phyloP scores from a whole-genome alignment of 2,888 invertebrate genomes.

The Horisme vitalbata region DNA sequence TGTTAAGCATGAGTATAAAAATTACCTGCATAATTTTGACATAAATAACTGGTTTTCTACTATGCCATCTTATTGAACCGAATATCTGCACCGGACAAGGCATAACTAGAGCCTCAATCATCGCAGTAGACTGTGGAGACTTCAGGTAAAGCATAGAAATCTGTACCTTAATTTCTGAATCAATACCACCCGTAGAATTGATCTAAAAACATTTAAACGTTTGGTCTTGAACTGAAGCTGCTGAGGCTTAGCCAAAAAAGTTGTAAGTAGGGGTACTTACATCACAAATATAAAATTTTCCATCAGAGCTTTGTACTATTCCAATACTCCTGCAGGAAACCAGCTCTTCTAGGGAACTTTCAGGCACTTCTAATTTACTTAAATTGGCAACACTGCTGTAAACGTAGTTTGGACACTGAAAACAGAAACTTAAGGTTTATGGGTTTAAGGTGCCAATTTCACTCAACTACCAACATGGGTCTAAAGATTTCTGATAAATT shows the following conservation, averaged over 20 bases:
- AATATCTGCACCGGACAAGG: conserved; percentile 67
- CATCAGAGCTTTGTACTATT: conserved; percentile 55
- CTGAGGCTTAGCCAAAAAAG: too few relatives aligned
- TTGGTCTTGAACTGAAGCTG: too few relatives aligned
- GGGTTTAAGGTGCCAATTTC: too few relatives aligned
- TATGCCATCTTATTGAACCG: conserved; percentile 62
- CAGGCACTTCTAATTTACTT: conserved; percentile 37
- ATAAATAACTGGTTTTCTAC: conserved; percentile 55
- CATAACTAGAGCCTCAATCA: conserved; percentile 31
- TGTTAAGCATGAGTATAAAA: too few relatives aligned
- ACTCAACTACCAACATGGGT: too few relatives aligned
- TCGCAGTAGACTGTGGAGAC: conserved; percentile 39
- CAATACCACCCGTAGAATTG: conserved; percentile 30
- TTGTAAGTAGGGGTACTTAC: too few relatives aligned
- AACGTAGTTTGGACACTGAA: conserved; percentile 58
- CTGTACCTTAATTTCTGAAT: conserved; percentile 38
- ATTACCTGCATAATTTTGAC: conserved; percentile 60
- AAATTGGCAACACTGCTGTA: conserved; percentile 48
- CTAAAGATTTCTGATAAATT: too few relatives aligned
- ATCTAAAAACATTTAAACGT: too few relatives aligned
- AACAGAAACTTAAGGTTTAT: too few relatives aligned
- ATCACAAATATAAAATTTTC: conserved; percentile 55
- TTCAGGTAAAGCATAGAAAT: conserved; percentile 56
- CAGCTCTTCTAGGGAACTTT: conserved; percentile 30
- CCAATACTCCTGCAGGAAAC: conserved; percentile 61